Evolutionary conservation across 2,113 vertebrate genomes (phyloP).

Genomic region (Odocoileus virginianus): DNA sequence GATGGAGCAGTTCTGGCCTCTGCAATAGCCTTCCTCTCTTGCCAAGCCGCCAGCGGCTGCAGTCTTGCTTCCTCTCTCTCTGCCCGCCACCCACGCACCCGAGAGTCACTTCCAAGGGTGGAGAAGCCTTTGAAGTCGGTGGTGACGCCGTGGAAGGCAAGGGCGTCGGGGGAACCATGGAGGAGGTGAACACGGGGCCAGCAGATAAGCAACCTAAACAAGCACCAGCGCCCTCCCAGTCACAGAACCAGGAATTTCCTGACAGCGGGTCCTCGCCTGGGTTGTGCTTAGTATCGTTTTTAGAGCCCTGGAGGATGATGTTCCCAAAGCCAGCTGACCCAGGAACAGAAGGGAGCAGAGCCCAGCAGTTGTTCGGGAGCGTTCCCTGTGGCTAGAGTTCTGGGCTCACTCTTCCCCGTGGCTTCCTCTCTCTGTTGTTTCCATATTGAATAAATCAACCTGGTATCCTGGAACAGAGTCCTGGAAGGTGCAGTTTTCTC

Average conservation of each 20-base stretch:
- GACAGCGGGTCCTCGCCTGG: neutral
- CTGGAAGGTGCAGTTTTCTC: neutral
- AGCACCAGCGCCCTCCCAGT: rapidly evolving
- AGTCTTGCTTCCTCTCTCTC: neutral
- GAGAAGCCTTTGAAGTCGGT: slow-evolving; percentile 40
- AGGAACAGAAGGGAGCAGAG: too few species aligned
- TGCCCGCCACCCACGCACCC: neutral
- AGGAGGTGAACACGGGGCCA: slow-evolving; percentile 47
- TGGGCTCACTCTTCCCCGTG: rapidly evolving
- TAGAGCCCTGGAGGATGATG: neutral
- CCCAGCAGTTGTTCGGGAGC: neutral
- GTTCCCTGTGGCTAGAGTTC: too few species aligned
- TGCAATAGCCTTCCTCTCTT: neutral
- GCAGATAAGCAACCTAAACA: slow-evolving; percentile 56
- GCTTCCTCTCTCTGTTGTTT: neutral
- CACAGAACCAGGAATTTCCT: neutral
- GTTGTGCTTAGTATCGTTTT: slow-evolving; percentile 32
- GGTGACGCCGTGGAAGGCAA: neutral
- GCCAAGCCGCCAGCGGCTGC: neutral
- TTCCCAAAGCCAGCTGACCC: neutral
- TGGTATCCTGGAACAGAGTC: neutral
- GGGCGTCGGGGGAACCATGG: neutral
- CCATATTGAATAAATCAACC: neutral
- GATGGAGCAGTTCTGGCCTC: neutral
- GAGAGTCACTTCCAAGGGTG: neutral